Evolutionary conservation across 92 coral and sea anemone species (phyloP).

Genomic region (Nematostella vectensis): DNA sequence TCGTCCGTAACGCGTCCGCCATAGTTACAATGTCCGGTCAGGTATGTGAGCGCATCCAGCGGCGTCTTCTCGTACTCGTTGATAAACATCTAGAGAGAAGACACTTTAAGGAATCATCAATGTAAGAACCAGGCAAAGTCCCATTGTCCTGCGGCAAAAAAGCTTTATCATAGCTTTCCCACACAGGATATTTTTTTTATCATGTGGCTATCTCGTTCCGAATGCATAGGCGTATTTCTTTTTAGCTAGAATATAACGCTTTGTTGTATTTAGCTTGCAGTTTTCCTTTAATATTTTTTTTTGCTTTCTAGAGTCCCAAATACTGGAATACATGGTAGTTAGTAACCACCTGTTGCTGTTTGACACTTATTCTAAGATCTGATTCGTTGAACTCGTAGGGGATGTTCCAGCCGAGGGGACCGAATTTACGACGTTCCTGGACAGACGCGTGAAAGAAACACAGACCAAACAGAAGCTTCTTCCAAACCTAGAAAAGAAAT

Average conservation of each 20-base stretch:
- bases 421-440: constrained; percentile 91
- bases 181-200: no score
- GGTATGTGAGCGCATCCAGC: constrained; percentile 84
- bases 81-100: constrained; percentile 73
- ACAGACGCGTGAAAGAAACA: constrained; percentile 95
- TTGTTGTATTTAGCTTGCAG: no score
- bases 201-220: no score
- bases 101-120: background rate
- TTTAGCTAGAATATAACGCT: no score
- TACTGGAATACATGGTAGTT: no score
- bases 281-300: no score
- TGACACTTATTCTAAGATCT: constrained; percentile 88
- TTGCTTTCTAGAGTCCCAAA: no score
- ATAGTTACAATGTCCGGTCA: constrained; percentile 95
- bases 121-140: no score
- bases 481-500: constrained; percentile 65
- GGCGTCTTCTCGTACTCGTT: constrained; percentile 89
- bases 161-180: no score
- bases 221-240: constrained; percentile 1
- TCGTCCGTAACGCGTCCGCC: constrained; percentile 97
- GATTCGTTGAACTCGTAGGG: constrained; percentile 99
- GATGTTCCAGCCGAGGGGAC: constrained; percentile 98
- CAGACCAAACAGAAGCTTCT: constrained; percentile 81
- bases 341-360: constrained; percentile 99
- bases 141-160: no score